These are phyloP conservation scores for Ricordea florida DNA, from an alignment of 92 coral and sea anemone species.

Conservation along the genomic window DNA sequence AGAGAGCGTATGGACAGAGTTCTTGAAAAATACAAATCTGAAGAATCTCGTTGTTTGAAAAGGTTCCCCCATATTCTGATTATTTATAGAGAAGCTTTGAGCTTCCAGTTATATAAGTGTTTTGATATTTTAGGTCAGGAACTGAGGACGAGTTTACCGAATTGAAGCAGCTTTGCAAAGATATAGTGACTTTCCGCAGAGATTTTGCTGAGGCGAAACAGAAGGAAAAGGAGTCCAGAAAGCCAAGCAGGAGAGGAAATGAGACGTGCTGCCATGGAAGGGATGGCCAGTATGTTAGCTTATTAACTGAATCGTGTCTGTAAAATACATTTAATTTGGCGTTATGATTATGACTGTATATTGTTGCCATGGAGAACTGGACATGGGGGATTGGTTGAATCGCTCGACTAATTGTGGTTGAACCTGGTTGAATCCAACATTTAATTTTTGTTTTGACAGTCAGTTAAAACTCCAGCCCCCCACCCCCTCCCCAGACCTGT, in stretches of 20 bases:
- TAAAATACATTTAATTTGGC: neutral
- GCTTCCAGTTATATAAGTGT: neutral
- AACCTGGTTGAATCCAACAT: neutral
- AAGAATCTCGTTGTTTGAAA: constrained; percentile 1
- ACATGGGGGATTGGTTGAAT: constrained; percentile 1
- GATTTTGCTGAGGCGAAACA: constrained; percentile 13
- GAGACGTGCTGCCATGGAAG: constrained; percentile 40
- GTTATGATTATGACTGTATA: neutral
- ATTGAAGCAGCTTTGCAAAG: no score
- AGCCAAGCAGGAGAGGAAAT: constrained; percentile 28
- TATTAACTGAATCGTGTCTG: constrained; percentile 6
- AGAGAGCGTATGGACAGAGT: no score
- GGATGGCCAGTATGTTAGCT: constrained; percentile 22
- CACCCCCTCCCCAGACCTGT: no score
- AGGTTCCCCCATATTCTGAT: neutral
- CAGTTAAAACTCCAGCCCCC: constrained; percentile 15
- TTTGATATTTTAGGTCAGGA: constrained; percentile 3
- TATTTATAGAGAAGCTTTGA: constrained; percentile 11
- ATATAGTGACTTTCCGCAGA: constrained; percentile 2
- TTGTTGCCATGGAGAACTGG: constrained; percentile 17
- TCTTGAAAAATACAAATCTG: constrained; percentile 5
- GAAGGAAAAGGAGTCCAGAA: constrained; percentile 15
- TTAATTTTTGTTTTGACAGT: neutral
- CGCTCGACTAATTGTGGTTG: no score
- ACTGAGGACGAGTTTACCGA: no score